Evolutionary conservation across 2,797 vertebrate species (phyloP), one percentile per base, ranked within the genome.

Genomic region (Mus caroli): DNA sequence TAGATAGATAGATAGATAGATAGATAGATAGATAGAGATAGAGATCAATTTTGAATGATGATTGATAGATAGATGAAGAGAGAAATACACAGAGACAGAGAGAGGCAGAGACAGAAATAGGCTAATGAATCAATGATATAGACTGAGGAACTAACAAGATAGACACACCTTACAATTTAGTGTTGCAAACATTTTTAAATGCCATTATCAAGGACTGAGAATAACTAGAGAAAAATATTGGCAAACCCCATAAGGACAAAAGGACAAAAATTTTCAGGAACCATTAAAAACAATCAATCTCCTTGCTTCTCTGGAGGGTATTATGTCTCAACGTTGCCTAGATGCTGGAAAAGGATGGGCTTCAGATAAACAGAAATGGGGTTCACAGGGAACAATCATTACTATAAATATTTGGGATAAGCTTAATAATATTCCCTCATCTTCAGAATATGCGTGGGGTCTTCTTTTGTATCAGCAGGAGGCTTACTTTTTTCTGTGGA

Each of bases 161-260:
- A 62, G 60, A 3, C 12, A 78, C 77, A 8, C 9, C 46, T 89
- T 62, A 88, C 71, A 20, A 24, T 3, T 79, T 56, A 89, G 20
- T 64, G 13, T 80, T 73, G 67, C 12, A 95, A 92, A 90, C 6
- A 60, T 11, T 40, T 92, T 84, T 64, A 8, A 1, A 5, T 24
- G 24, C 26, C 79, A 24, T 92, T 92, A 8, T 37, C 40, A 12
- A 40, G 15, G 43, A 2, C 26, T 82, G 37, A 24, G 9, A 76
- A 40, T 80, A 87, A 67, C 1, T 26, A 37, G 20, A 92, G 91
- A 82, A 52, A 88, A 93, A 79, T 19, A n/a, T 28, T 28, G 82
- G 79, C 24, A 10, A 52, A 6, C 64, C 15, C 4, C 37, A 90
- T 9, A 58, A 52, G 7, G 13, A 52, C 46, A 90, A 37, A 60